Conservation (phyloP, 1,140 invertebrate species). For the Bombus cullumanus region DNA sequence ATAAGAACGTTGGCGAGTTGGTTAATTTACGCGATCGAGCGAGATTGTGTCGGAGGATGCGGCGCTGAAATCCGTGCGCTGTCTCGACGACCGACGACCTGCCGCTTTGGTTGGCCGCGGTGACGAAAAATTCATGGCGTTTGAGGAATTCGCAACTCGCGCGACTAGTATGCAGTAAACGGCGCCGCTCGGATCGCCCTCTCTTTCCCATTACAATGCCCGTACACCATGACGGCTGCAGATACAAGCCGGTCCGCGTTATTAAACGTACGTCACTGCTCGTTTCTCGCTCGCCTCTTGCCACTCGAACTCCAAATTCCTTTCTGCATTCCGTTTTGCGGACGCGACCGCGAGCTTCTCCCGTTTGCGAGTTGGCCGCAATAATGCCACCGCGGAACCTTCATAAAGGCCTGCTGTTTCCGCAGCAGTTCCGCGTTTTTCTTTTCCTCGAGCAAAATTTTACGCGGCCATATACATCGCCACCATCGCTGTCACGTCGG, state of each 20-base stretch:
- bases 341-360: constrained; percentile 1
- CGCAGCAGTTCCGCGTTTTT: neutral
- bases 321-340: constrained; percentile 52
- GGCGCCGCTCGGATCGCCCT: neutral
- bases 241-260: constrained; percentile 54
- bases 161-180: constrained; percentile 67
- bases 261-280: constrained; percentile 70
- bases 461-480: neutral
- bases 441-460: neutral
- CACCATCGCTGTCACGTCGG: neutral
- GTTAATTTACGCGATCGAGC: too few species aligned
- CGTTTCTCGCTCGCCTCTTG: constrained; percentile 13
- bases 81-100: neutral
- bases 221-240: neutral
- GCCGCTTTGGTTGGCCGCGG: neutral
- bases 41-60: neutral
- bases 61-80: neutral
- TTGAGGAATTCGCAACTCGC: constrained; percentile 48
- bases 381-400: constrained; percentile 38
- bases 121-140: constrained; percentile 33
- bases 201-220: constrained; percentile 46
- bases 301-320: constrained; percentile 60
- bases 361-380: constrained; percentile 29
- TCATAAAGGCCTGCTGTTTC: neutral
- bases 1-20: too few species aligned